A percentile compares a stretch with the other conserved stretches of the same genome.
phyloP scores from a whole-genome alignment of 92 coral and sea anemone genomes.

The Porites divaricata region DNA sequence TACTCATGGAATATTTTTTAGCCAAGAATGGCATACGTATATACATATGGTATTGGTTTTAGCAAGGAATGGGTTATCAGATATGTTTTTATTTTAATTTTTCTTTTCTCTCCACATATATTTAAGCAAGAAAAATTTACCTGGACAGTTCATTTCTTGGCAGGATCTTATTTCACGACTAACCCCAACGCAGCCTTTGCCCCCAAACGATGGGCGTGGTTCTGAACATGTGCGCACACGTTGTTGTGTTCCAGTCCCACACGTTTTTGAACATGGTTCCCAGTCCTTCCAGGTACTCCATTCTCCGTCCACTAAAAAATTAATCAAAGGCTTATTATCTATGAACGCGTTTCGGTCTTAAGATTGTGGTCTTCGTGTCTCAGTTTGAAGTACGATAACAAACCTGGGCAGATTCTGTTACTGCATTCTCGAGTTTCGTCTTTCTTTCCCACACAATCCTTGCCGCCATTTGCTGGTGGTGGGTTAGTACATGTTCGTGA shows the following conservation, averaged over 20 bases:
- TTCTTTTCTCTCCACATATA: no score
- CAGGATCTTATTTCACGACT: slow-evolving; percentile 53
- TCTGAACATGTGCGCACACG: slow-evolving; percentile 31
- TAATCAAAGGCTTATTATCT: not conserved
- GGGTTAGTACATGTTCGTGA: slow-evolving; percentile 42
- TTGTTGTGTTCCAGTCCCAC: slow-evolving; percentile 42
- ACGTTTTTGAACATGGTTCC: slow-evolving; percentile 35
- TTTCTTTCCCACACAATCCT: slow-evolving; percentile 15
- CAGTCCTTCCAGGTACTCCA: slow-evolving; percentile 47
- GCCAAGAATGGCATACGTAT: no score
- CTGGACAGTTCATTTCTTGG: slow-evolving; percentile 50
- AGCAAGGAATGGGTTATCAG: no score
- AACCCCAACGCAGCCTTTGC: slow-evolving; percentile 49
- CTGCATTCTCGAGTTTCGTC: slow-evolving; percentile 44
- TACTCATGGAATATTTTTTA: no score
- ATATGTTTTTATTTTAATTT: no score
- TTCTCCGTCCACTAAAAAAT: not conserved
- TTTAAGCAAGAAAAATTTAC: not conserved
- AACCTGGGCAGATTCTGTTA: slow-evolving; percentile 38
- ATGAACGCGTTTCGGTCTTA: no score
- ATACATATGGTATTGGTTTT: no score
- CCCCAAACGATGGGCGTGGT: slow-evolving; percentile 48
- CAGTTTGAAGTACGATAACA: not conserved
- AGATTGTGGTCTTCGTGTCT: not conserved
- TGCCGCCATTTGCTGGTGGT: slow-evolving; percentile 33